These are phyloP conservation scores for Forbesichthys papilliferus DNA, from an alignment of 2,113 vertebrate species.

Conservation along the genomic window DNA sequence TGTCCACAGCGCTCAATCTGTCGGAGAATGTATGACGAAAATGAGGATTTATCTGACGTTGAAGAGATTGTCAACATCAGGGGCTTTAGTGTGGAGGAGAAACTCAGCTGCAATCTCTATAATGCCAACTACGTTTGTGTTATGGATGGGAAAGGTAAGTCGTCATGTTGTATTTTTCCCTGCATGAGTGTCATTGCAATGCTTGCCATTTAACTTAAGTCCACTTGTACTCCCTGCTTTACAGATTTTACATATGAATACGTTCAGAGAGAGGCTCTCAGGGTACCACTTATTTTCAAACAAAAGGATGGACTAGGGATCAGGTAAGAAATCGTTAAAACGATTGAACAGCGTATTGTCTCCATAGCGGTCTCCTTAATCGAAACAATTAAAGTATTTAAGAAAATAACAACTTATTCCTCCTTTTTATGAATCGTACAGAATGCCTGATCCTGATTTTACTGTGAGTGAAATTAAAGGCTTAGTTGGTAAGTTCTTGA, in stretches of 20 bases:
- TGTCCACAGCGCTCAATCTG: constrained; percentile 83
- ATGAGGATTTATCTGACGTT: constrained; percentile 93
- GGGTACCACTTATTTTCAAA: constrained; percentile 89
- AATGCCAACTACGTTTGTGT: constrained; percentile 82
- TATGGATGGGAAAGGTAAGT: constrained; percentile 93
- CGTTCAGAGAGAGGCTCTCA: constrained; percentile 92
- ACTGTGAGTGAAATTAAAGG: constrained; percentile 93
- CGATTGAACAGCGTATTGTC: neutral
- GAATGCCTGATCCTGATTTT: constrained; percentile 95
- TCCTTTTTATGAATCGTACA: constrained; percentile 46
- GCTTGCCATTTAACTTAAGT: neutral
- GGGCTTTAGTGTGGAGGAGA: constrained; percentile 93
- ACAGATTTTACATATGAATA: constrained; percentile 97
- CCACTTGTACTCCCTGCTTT: constrained; percentile 27
- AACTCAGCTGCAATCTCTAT: constrained; percentile 85
- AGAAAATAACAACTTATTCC: neutral
- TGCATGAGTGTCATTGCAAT: neutral
- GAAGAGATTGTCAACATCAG: constrained; percentile 92
- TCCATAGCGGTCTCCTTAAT: neutral
- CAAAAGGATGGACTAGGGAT: constrained; percentile 93
- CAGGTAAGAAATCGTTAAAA: constrained; percentile 80
- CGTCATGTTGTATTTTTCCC: neutral
- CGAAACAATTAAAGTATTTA: neutral
- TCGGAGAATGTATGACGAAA: constrained; percentile 90
- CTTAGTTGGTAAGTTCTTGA: constrained; percentile 88